Evolutionary conservation across 2,888 invertebrate species (phyloP), one percentile per base, ranked within the genome.

Genomic region (Pyrgus malvae): DNA sequence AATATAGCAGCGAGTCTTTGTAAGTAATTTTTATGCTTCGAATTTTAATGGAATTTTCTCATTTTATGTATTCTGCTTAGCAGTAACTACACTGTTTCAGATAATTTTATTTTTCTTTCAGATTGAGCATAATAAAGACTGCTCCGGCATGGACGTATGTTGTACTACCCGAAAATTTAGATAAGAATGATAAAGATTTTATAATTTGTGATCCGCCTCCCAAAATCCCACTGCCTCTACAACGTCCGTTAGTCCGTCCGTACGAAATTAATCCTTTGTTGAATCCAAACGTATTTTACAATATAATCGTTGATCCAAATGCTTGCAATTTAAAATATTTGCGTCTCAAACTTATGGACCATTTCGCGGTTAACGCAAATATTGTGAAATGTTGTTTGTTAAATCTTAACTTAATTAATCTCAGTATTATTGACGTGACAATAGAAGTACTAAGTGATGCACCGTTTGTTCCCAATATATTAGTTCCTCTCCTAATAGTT

Each of bases 51-150:
- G 23, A 4, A 23, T 23, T 23, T 4, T 23, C n/a, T n/a, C n/a
- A n/a, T n/a, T n/a, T n/a, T n/a, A 23, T 23, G 23, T 23, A 23
- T 23, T 23, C 3, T n/a, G n/a, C n/a, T n/a, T n/a, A 23, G 6
- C 23, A 23, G 23, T 23, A 23, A 6, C 23, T 23, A 4, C 6
- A 23, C 4, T 23, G 23, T 23, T 23, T 23, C 21, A 6, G 6
- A 21, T 4, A 4, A 21, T 21, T 21, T 21, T 21, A n/a, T 40
- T 40, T 14, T 21, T 19, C 6, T 41, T 41, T 9, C 14, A 41
- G 41, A 23, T 23, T 41, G 23, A 23, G 41, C 14, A 25, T 41
- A 16, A 19, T 44, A 17, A 44, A 44, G 29, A 31, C 44, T 12
- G 31, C 44, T 16, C 44, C 11, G 1, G 17, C 31, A 5, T 27